phyloP scores from a whole-genome alignment of 1,140 invertebrate species.

The Drosophila mauritiana region DNA sequence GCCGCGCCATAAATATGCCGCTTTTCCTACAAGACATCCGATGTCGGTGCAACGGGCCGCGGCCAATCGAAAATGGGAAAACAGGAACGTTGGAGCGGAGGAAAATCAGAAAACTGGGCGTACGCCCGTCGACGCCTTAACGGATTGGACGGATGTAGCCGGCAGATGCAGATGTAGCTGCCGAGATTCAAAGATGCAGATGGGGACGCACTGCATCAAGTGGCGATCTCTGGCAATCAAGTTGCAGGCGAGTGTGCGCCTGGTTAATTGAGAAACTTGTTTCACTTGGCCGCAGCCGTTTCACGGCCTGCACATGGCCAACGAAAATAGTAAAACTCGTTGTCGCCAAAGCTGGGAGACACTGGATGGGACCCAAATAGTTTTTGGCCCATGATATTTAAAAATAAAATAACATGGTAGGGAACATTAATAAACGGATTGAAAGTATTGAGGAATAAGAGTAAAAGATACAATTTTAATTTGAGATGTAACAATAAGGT shows the following conservation, averaged over 20 bases:
- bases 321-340: slow-evolving; percentile 22
- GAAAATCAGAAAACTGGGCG: slow-evolving; percentile 63
- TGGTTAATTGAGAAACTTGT: slow-evolving; percentile 80
- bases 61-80: slow-evolving; percentile 62
- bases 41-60: slow-evolving; percentile 41
- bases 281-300: slow-evolving; percentile 48
- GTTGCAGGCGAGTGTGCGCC: slow-evolving; percentile 41
- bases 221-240: slow-evolving; percentile 40
- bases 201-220: slow-evolving; percentile 33
- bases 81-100: slow-evolving; percentile 17
- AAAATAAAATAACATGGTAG: not conserved
- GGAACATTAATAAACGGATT: too few relatives aligned
- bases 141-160: slow-evolving; percentile 77
- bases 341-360: slow-evolving; percentile 19
- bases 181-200: slow-evolving; percentile 30
- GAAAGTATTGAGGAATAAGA: too few relatives aligned
- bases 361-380: slow-evolving; percentile 9
- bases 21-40: slow-evolving; percentile 70
- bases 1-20: slow-evolving; percentile 78
- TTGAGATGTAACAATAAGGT: too few relatives aligned
- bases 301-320: slow-evolving; percentile 21
- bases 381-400: not conserved
- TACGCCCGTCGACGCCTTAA: slow-evolving; percentile 69
- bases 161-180: slow-evolving; percentile 35
- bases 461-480: too few relatives aligned